phyloP scores from a whole-genome alignment of 2,888 invertebrate species.

The Macaria notata region DNA sequence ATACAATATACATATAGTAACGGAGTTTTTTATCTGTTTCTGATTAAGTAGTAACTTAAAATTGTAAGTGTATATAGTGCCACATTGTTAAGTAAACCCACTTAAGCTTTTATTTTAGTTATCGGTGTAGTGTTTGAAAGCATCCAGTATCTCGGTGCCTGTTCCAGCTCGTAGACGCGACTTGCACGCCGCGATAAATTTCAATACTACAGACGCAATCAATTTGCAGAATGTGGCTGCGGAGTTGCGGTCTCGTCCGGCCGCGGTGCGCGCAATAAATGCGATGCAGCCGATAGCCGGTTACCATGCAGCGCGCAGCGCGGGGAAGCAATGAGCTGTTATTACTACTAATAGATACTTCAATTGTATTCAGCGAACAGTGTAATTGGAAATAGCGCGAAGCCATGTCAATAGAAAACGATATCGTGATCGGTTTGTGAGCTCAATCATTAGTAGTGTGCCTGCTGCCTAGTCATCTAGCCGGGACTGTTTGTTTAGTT shows the following conservation, averaged over 20 bases:
- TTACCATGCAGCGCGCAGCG: background rate
- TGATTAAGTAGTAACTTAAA: too few relatives aligned
- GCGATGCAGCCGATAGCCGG: background rate
- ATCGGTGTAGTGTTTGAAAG: too few relatives aligned
- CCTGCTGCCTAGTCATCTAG: slow-evolving; percentile 8
- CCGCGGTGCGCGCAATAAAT: slow-evolving; percentile 8
- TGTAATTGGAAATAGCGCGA: too few relatives aligned
- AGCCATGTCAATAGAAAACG: background rate
- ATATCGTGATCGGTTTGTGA: slow-evolving; percentile 11
- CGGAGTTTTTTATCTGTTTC: too few relatives aligned
- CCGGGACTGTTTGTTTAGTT: slow-evolving; percentile 11
- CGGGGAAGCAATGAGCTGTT: background rate
- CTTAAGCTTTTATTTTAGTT: too few relatives aligned
- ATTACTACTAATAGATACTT: background rate
- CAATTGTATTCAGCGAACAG: background rate
- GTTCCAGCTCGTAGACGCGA: slow-evolving; percentile 22
- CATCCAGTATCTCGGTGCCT: background rate
- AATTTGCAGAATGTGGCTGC: slow-evolving; percentile 19
- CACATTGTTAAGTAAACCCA: too few relatives aligned
- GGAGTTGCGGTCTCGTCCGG: slow-evolving; percentile 4
- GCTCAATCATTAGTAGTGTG: slow-evolving; percentile 10
- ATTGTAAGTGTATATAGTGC: too few relatives aligned
- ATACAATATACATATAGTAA: too few relatives aligned
- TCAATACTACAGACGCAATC: slow-evolving; percentile 20
- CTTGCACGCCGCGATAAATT: slow-evolving; percentile 22